phyloP scores from a whole-genome alignment of 2,797 vertebrate species.

The Neosilurus hyrtlii region DNA sequence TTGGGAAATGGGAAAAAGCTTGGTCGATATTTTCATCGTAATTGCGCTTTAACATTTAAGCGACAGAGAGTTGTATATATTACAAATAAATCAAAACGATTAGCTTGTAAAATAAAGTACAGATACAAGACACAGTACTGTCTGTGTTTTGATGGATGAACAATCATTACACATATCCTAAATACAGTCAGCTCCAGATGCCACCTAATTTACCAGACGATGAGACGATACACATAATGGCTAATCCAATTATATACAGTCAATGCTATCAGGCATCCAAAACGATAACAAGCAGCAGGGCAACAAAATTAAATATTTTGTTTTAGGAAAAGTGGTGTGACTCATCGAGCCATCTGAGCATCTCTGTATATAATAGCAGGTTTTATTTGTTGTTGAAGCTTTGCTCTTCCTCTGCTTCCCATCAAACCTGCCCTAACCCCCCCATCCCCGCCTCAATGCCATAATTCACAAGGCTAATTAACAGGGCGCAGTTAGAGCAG shows the following conservation, averaged over 20 bases:
- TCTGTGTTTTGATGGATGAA: neutral
- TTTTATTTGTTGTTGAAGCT: conserved; percentile 21
- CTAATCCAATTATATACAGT: conserved; percentile 36
- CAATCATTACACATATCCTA: neutral
- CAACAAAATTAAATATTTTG: conserved; percentile 9
- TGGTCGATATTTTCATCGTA: neutral
- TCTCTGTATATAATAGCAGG: conserved; percentile 13
- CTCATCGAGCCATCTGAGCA: conserved; percentile 18
- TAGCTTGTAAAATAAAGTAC: neutral
- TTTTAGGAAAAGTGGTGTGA: conserved; percentile 11
- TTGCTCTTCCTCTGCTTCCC: conserved; percentile 19
- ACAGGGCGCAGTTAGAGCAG: conserved; percentile 62
- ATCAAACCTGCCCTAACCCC: neutral
- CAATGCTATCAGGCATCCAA: neutral
- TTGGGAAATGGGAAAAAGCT: neutral
- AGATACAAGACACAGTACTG: neutral
- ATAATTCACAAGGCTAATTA: conserved; percentile 72
- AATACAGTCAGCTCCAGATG: conserved; percentile 14
- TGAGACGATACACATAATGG: conserved; percentile 15
- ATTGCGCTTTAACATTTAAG: neutral
- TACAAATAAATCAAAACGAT: neutral
- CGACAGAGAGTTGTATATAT: neutral
- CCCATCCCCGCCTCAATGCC: conserved; percentile 26
- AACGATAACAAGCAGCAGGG: neutral
- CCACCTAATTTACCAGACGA: conserved; percentile 26